These are phyloP conservation scores for Pachycephala philippinensis DNA, from an alignment of 2,113 vertebrate species.

Conservation along the genomic window DNA sequence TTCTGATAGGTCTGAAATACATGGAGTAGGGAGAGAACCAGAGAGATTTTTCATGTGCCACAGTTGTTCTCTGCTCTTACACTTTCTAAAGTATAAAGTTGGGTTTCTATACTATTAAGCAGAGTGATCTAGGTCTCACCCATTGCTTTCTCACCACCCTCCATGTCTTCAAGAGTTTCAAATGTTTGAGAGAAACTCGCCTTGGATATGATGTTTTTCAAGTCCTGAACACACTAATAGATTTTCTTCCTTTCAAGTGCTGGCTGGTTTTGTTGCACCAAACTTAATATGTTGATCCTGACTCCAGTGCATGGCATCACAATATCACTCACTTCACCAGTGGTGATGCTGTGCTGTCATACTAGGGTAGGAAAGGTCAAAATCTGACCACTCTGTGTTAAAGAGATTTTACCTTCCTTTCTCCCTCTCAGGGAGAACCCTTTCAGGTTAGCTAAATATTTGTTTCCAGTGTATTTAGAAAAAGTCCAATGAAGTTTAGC, in stretches of 20 bases:
- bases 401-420: background rate
- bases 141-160: background rate
- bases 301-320: background rate
- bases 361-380: fast-evolving
- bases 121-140: background rate
- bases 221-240: background rate
- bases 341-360: background rate
- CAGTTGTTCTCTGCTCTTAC: background rate
- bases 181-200: background rate
- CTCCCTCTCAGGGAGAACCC: background rate
- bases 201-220: background rate
- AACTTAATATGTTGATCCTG: background rate
- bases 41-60: background rate
- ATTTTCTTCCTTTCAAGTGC: background rate
- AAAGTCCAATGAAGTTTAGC: background rate
- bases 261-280: background rate
- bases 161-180: background rate
- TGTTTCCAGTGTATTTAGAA: background rate
- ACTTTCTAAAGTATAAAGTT: background rate
- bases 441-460: background rate
- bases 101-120: background rate
- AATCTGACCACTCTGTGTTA: background rate
- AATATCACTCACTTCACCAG: background rate
- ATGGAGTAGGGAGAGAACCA: fast-evolving
- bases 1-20: background rate